phyloP scores from a whole-genome alignment of 1,140 invertebrate species.

The Gryon sp. region DNA sequence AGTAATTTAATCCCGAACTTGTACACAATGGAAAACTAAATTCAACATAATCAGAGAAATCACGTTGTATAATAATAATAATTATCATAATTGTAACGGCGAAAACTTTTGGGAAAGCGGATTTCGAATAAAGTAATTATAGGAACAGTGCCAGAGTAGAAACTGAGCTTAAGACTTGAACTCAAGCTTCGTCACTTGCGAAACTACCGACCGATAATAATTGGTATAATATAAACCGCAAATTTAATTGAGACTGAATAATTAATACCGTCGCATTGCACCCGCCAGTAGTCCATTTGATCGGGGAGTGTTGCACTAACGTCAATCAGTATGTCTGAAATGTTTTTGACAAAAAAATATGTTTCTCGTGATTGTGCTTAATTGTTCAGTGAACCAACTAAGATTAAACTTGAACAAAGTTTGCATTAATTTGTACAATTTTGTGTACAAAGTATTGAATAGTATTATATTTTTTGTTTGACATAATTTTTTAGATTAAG shows the following conservation, averaged over 20 bases:
- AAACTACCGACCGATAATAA: slow-evolving; percentile 58
- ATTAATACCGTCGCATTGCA: slow-evolving; percentile 57
- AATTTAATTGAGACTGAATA: slow-evolving; percentile 66
- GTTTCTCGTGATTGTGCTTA: too few relatives aligned
- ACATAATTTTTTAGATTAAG: too few relatives aligned
- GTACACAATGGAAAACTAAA: too few relatives aligned
- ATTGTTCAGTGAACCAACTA: too few relatives aligned
- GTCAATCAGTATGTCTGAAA: slow-evolving; percentile 35
- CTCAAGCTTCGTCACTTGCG: slow-evolving; percentile 46
- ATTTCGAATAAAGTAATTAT: slow-evolving; percentile 62
- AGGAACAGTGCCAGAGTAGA: slow-evolving; percentile 56
- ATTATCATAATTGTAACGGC: slow-evolving; percentile 43
- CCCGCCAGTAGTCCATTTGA: slow-evolving; percentile 43
- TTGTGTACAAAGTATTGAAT: too few relatives aligned
- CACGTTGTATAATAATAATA: slow-evolving; percentile 16
- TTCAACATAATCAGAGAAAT: too few relatives aligned
- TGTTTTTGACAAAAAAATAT: too few relatives aligned
- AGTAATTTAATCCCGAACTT: too few relatives aligned
- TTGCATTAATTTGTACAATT: too few relatives aligned
- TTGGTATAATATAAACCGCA: slow-evolving; percentile 60
- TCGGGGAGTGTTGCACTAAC: slow-evolving; percentile 40
- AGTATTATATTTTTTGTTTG: too few relatives aligned
- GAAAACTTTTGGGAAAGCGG: slow-evolving; percentile 51
- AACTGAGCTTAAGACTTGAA: slow-evolving; percentile 55
- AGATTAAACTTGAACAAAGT: too few relatives aligned